A percentile compares a stretch with the other conserved stretches of the same genome.
These are phyloP conservation scores for Xyrauchen texanus DNA, from an alignment of 2,113 vertebrate genomes.

Conservation along the genomic window DNA sequence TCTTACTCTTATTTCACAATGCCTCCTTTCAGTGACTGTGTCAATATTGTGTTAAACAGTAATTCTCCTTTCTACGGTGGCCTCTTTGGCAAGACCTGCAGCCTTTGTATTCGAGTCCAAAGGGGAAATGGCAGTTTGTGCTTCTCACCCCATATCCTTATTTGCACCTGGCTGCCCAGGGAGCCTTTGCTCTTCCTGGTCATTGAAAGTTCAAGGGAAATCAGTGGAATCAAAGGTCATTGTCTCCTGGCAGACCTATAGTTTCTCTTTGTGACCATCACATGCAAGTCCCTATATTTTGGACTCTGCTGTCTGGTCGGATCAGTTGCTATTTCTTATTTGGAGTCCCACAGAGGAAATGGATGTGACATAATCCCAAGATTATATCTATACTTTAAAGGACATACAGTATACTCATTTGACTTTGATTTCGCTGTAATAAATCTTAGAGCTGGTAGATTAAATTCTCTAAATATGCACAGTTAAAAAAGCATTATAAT, in stretches of 20 bases:
- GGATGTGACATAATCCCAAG: constrained; percentile 26
- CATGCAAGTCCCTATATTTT: constrained; percentile 53
- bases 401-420: not conserved
- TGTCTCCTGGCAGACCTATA: constrained; percentile 70
- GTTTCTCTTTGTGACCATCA: constrained; percentile 61
- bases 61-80: constrained; percentile 75
- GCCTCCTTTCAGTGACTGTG: constrained; percentile 37
- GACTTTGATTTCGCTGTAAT: no score
- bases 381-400: constrained; percentile 8
- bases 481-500: no score
- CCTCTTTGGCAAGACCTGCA: not conserved
- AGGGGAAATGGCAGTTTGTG: constrained; percentile 79
- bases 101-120: constrained; percentile 78
- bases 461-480: no score
- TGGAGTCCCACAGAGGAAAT: constrained; percentile 37
- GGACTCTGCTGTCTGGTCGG: constrained; percentile 27
- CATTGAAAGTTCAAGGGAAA: constrained; percentile 66
- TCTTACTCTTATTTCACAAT: no score
- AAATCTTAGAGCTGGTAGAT: no score
- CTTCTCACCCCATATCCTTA: constrained; percentile 71
- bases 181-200: constrained; percentile 78
- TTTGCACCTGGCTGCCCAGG: constrained; percentile 74
- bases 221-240: constrained; percentile 78
- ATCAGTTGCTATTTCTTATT: constrained; percentile 40
- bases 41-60: constrained; percentile 79